Percentiles rank a stretch among this genome's conserved stretches.
phyloP scores from a whole-genome alignment of 2,888 invertebrate genomes.

The Pachliopta kotzebuea region DNA sequence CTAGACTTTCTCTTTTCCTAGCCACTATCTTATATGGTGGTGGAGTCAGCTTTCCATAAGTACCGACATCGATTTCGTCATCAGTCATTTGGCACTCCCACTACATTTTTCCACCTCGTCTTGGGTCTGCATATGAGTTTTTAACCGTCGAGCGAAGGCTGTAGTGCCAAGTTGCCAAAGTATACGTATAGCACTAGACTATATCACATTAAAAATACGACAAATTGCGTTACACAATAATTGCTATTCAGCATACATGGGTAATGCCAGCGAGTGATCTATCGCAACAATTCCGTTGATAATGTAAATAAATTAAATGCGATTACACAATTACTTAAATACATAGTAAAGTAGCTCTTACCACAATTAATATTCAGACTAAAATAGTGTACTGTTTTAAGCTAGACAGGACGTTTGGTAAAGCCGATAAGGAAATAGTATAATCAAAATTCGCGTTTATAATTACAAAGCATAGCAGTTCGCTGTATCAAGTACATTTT shows the following conservation, averaged over 20 bases:
- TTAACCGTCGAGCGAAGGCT: too few relatives aligned
- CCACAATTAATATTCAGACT: background rate
- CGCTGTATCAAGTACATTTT: background rate
- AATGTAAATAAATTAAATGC: conserved; percentile 49
- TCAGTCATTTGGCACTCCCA: too few relatives aligned
- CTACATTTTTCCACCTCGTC: too few relatives aligned
- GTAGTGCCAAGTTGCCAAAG: too few relatives aligned
- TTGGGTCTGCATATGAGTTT: too few relatives aligned
- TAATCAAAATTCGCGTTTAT: conserved; percentile 10
- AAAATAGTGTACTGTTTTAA: background rate
- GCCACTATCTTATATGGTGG: too few relatives aligned
- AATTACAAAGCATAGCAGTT: background rate
- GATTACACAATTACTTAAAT: background rate
- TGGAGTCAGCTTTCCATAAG: too few relatives aligned
- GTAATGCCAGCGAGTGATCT: conserved; percentile 39
- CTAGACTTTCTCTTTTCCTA: too few relatives aligned
- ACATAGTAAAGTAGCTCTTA: conserved; percentile 7
- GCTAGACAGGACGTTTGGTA: background rate
- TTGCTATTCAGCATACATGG: conserved; percentile 10
- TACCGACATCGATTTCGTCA: too few relatives aligned
- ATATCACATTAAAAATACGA: background rate
- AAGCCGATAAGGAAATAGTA: conserved; percentile 4
- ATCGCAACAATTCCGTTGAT: conserved; percentile 52
- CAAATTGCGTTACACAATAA: background rate
- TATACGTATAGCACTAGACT: too few relatives aligned